Percentiles rank a stretch among this genome's conserved stretches.
These are phyloP conservation scores for Drosophila kurseongensis DNA, from an alignment of 1,140 invertebrate species.

Conservation along the genomic window DNA sequence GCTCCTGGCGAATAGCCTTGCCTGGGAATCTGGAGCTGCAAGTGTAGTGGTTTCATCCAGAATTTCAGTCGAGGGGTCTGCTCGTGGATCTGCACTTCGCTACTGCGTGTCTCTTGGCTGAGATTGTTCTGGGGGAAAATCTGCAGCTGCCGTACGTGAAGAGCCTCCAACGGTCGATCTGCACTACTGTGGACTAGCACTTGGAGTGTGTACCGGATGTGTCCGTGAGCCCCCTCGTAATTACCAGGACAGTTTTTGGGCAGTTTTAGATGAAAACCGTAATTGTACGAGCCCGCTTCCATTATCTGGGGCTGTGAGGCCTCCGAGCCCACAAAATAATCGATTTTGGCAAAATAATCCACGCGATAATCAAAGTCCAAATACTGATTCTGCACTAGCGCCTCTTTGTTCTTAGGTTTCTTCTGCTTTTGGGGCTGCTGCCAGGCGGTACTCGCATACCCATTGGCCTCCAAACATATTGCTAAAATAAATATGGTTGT, in stretches of 20 bases:
- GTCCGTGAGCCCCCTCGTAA: slow-evolving; percentile 89
- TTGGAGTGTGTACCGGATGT: slow-evolving; percentile 89
- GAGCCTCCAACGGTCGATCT: slow-evolving; percentile 87
- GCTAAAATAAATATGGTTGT: slow-evolving; percentile 30
- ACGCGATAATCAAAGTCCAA: slow-evolving; percentile 56
- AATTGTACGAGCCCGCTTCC: slow-evolving; percentile 86
- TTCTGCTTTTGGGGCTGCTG: slow-evolving; percentile 41
- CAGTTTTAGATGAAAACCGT: slow-evolving; percentile 86
- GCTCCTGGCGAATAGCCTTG: slow-evolving; percentile 65
- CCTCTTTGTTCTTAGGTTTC: slow-evolving; percentile 27
- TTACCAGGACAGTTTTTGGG: slow-evolving; percentile 88
- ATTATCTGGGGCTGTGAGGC: slow-evolving; percentile 55
- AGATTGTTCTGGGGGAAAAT: slow-evolving; percentile 87
- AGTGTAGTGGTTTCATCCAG: slow-evolving; percentile 62
- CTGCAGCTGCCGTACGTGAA: slow-evolving; percentile 88
- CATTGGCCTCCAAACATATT: slow-evolving; percentile 64
- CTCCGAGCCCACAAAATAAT: slow-evolving; percentile 80
- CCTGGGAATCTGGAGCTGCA: slow-evolving; percentile 64
- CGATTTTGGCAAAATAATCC: slow-evolving; percentile 75
- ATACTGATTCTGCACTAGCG: slow-evolving; percentile 11
- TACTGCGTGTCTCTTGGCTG: slow-evolving; percentile 62
- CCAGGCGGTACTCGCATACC: slow-evolving; percentile 65
- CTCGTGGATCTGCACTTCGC: slow-evolving; percentile 43
- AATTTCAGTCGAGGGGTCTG: slow-evolving; percentile 52
- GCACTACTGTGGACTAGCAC: slow-evolving; percentile 88